These are phyloP conservation scores for Pipistrellus kuhlii DNA, from an alignment of 2,797 vertebrate species.

Conservation along the genomic window DNA sequence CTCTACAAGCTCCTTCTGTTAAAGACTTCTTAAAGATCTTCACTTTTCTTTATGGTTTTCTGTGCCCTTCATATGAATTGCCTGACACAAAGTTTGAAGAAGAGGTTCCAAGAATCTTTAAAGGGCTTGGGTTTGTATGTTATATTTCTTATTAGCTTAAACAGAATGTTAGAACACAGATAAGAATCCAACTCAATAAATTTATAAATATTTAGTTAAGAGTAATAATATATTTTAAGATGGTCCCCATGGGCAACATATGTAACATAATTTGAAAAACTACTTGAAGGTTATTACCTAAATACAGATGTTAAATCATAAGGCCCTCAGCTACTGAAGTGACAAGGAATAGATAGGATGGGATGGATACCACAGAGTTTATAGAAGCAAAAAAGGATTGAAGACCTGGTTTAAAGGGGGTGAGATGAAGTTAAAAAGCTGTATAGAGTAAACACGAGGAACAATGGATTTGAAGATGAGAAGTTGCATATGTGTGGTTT, in stretches of 20 bases:
- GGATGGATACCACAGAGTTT: neutral
- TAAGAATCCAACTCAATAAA: neutral
- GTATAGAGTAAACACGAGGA: neutral
- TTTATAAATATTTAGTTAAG: constrained; percentile 34
- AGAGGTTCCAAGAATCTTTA: constrained; percentile 95
- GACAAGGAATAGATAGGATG: neutral
- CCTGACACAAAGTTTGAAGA: constrained; percentile 96
- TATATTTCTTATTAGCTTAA: constrained; percentile 54
- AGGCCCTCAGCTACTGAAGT: neutral
- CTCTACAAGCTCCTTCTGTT: constrained; percentile 95
- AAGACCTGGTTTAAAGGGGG: neutral
- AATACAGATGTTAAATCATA: neutral
- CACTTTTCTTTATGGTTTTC: constrained; percentile 93
- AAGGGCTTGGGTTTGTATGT: constrained; percentile 92
- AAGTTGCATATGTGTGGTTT: neutral
- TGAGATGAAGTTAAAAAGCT: neutral
- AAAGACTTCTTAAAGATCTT: constrained; percentile 98
- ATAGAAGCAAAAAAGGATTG: neutral
- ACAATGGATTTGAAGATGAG: neutral
- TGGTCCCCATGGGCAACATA: neutral
- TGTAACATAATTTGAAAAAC: neutral
- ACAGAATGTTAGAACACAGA: constrained; percentile 8
- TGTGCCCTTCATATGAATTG: constrained; percentile 94
- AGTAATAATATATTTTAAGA: constrained; percentile 34
- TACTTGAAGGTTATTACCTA: neutral